Percentiles rank a stretch among this genome's conserved stretches.
Evolutionary conservation across 1,140 invertebrate genomes (phyloP).

Genomic region (Helicoverpa armigera): DNA sequence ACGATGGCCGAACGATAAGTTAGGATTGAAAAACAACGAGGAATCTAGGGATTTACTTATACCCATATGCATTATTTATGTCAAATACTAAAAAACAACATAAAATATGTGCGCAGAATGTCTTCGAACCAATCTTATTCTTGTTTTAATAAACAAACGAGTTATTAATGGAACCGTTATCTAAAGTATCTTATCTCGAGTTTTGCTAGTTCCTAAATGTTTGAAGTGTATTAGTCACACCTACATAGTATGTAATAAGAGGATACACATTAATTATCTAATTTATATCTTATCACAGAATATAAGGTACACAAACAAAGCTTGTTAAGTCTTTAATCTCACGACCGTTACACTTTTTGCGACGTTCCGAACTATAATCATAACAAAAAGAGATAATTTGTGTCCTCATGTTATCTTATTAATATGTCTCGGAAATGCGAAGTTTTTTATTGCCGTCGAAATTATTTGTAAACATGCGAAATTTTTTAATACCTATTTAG

Average conservation of each 20-base stretch:
- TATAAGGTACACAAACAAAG: slow-evolving; percentile 4
- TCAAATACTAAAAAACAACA: background rate
- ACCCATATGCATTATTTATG: background rate
- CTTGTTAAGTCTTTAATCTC: background rate
- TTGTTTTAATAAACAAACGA: background rate
- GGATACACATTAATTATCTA: slow-evolving; percentile 15
- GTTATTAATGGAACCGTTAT: too few species aligned
- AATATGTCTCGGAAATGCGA: background rate
- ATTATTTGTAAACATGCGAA: too few species aligned
- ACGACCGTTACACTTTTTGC: slow-evolving; percentile 5
- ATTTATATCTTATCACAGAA: slow-evolving; percentile 13
- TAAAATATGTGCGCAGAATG: too few species aligned
- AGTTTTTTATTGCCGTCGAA: background rate
- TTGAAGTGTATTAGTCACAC: background rate
- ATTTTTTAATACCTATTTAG: background rate
- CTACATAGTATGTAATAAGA: background rate
- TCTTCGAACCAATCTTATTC: too few species aligned
- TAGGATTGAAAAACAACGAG: background rate
- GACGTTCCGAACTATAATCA: background rate
- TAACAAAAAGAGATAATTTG: too few species aligned
- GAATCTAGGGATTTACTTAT: background rate
- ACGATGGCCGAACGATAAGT: background rate
- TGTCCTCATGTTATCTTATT: too few species aligned
- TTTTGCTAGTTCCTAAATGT: too few species aligned
- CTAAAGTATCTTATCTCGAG: too few species aligned